Conservation (phyloP, 2,888 invertebrate species). For the Lucinisca nassula region DNA sequence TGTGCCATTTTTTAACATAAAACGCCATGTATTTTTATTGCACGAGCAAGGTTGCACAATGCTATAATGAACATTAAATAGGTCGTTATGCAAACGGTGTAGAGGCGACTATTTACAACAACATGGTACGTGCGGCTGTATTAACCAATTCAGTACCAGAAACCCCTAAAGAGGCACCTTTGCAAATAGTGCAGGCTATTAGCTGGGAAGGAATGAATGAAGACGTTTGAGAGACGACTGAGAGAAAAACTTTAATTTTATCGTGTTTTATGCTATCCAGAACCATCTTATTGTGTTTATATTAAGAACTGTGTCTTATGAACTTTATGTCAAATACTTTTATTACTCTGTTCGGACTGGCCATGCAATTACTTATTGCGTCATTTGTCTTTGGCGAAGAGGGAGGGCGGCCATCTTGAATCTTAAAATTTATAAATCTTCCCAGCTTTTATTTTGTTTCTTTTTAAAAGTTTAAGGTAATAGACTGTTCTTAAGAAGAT, state of each 20-base stretch:
- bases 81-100: too few relatives aligned
- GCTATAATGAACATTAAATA: too few relatives aligned
- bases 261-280: neutral
- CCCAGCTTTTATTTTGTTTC: neutral
- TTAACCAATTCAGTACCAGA: too few relatives aligned
- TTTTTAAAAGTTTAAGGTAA: neutral
- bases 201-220: conserved; percentile 1
- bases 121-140: too few relatives aligned
- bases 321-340: neutral
- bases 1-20: too few relatives aligned
- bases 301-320: neutral
- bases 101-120: too few relatives aligned
- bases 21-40: too few relatives aligned
- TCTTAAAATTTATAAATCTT: neutral
- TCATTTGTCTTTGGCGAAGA: neutral
- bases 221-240: neutral
- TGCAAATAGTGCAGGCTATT: too few relatives aligned
- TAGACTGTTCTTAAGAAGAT: neutral
- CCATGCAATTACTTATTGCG: neutral
- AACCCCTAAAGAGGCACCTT: too few relatives aligned
- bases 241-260: neutral
- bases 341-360: neutral
- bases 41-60: too few relatives aligned
- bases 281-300: neutral
- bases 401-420: conserved; percentile 10